phyloP scores from a whole-genome alignment of 2,888 invertebrate species.

The Colostygia pectinataria region DNA sequence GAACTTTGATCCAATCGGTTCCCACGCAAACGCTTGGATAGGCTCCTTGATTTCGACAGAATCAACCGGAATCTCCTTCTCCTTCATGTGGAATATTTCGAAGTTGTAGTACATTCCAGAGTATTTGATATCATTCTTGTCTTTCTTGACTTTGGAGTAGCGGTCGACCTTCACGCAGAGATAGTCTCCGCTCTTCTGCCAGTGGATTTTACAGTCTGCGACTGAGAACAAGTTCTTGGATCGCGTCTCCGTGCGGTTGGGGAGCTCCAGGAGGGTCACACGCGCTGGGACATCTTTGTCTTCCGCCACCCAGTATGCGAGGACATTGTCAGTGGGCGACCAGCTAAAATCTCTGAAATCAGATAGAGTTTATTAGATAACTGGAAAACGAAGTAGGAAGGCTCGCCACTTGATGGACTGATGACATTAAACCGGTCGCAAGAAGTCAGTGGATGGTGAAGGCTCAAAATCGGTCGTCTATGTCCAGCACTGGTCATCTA shows the following conservation, averaged over 20 bases:
- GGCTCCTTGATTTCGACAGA: conserved; percentile 97
- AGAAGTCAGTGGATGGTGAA: too few species aligned
- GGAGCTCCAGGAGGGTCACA: conserved; percentile 96
- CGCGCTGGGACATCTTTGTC: conserved; percentile 98
- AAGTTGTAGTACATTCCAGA: conserved; percentile 99
- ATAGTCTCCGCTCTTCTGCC: conserved; percentile 99
- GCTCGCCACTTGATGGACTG: too few species aligned
- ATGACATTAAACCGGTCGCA: too few species aligned
- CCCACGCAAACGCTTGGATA: conserved; percentile 98
- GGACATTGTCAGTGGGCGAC: conserved; percentile 98
- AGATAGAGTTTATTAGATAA: too few species aligned
- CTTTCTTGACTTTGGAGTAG: conserved; percentile 95
- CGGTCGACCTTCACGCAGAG: conserved; percentile 94
- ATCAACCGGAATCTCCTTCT: conserved; percentile 98
- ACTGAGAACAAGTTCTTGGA: conserved; percentile 99
- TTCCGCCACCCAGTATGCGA: conserved; percentile 99
- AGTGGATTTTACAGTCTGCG: conserved; percentile 98
- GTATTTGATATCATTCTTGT: conserved; percentile 96
- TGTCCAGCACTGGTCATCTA: too few species aligned
- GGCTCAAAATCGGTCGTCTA: too few species aligned
- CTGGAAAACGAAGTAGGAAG: too few species aligned
- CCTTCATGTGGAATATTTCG: conserved; percentile 99
- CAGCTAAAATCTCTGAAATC: conserved; percentile 93
- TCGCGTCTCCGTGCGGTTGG: conserved; percentile 93
- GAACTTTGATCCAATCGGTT: conserved; percentile 97